phyloP scores from a whole-genome alignment of 2,113 vertebrate genomes.

The Coryphaenoides rupestris region DNA sequence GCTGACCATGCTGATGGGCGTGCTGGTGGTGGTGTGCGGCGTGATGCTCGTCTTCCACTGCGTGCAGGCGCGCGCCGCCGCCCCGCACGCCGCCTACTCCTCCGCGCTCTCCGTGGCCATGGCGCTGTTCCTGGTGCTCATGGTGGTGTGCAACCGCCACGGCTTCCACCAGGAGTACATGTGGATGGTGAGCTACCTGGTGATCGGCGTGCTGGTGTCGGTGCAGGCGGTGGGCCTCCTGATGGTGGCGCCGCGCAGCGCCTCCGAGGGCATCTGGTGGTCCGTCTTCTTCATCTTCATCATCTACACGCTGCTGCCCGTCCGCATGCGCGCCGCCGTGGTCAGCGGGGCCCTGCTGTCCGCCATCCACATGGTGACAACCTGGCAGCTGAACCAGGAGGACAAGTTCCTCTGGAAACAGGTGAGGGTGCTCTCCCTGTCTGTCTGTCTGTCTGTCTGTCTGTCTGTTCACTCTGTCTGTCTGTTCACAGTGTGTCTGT shows the following conservation, averaged over 20 bases:
- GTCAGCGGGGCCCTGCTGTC: constrained; percentile 86
- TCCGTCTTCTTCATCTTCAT: constrained; percentile 97
- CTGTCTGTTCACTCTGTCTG: too few species aligned
- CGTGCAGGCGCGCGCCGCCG: constrained; percentile 65
- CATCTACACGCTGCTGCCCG: constrained; percentile 93
- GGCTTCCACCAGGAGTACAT: constrained; percentile 96
- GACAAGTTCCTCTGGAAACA: constrained; percentile 93
- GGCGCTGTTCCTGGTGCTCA: constrained; percentile 84
- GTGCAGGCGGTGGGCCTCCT: constrained; percentile 84
- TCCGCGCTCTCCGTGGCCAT: constrained; percentile 81
- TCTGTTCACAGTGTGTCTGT: too few species aligned
- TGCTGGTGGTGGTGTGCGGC: constrained; percentile 85
- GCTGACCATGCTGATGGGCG: constrained; percentile 93
- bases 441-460: too few species aligned
- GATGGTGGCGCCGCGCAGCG: constrained; percentile 81
- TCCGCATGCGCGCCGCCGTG: constrained; percentile 92
- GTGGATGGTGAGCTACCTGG: constrained; percentile 95
- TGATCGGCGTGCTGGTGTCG: constrained; percentile 80
- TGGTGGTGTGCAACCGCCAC: constrained; percentile 91
- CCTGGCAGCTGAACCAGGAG: constrained; percentile 83
- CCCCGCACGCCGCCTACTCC: constrained; percentile 74
- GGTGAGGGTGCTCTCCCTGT: constrained; percentile 78
- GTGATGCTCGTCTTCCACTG: constrained; percentile 94
- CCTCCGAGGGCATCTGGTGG: constrained; percentile 91
- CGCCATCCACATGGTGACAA: constrained; percentile 81